These are phyloP conservation scores for Plecturocebus donacophilus DNA, from an alignment of 2,113 vertebrate species.

Conservation along the genomic window DNA sequence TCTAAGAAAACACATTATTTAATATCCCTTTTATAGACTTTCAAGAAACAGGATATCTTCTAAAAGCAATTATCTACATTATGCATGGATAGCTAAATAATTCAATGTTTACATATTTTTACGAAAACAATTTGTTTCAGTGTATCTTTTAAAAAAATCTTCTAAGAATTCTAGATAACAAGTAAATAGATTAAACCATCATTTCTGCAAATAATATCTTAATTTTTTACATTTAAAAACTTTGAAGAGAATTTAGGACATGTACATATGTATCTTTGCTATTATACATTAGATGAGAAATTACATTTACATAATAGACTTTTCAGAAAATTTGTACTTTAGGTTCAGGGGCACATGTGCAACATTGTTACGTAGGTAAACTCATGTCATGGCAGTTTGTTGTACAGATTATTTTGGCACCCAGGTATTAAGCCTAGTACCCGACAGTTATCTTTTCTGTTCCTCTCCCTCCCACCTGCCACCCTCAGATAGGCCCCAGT, in stretches of 20 bases:
- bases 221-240: slow-evolving; percentile 51
- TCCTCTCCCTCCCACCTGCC: too few species aligned
- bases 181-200: slow-evolving; percentile 54
- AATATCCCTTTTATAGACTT: slow-evolving; percentile 61
- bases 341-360: too few species aligned
- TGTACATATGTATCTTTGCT: neutral
- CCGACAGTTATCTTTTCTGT: too few species aligned
- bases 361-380: too few species aligned
- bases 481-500: too few species aligned
- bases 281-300: neutral
- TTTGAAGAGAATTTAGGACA: slow-evolving; percentile 43
- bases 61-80: slow-evolving; percentile 82
- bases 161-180: slow-evolving; percentile 66
- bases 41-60: slow-evolving; percentile 66
- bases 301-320: neutral
- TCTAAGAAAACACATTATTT: slow-evolving; percentile 44
- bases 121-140: slow-evolving; percentile 76
- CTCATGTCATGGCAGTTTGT: too few species aligned
- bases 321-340: neutral
- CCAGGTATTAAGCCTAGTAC: too few species aligned
- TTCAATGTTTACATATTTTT: slow-evolving; percentile 70
- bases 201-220: slow-evolving; percentile 58
- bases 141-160: slow-evolving; percentile 27
- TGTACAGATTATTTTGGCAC: too few species aligned
- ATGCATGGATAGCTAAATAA: slow-evolving; percentile 77